Evolutionary conservation across 2,888 invertebrate genomes (phyloP), one percentile per base, ranked within the genome.

Genomic region (Rhopalosiphum nymphaeae): DNA sequence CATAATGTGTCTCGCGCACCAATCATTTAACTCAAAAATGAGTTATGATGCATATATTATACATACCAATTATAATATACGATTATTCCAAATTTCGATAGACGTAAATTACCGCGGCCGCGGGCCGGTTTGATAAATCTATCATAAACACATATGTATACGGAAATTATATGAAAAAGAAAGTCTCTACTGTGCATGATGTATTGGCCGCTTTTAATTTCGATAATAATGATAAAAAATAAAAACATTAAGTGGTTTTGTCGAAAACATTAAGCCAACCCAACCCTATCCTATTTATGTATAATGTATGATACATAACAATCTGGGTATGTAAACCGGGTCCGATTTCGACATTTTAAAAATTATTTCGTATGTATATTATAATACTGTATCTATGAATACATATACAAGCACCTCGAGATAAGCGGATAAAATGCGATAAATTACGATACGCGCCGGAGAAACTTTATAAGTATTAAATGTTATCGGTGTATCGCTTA

Each of bases 401-500:
- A 78, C 21, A 7, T 36, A 9, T 78, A 78, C 9, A 36, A 78
- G 78, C 21, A 78, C 36, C 36, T 36, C 78, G 36, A 78, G 78
- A 78, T 78, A 78, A 78, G 78, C 78, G 78, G 36, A 78, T 78
- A 78, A 78, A 78, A 78, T 36, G 21, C 78, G 36, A 78, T 78
- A 78, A 78, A 78, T 78, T 36, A 78, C 78, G 78, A 78, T 78
- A 36, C 78, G 36, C 36, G 36, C 36, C 9, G 78, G 36, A 78
- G 78, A 78, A 78, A 78, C 78, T 78, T 78, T 36, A 36, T 36
- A 36, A 78, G 21, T 36, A 78, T 78, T 78, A 36, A 21, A 78
- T 42, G 36, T 21, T 78, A 78, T 36, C 36, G 78, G 78, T 78
- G 9, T 78, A 78, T 21, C 16, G n/a, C 16, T 36, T 36, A 67